Percentiles rank a stretch among this genome's conserved stretches.
Conservation (phyloP, 2,888 invertebrate species). For the Leucoma salicis region DNA sequence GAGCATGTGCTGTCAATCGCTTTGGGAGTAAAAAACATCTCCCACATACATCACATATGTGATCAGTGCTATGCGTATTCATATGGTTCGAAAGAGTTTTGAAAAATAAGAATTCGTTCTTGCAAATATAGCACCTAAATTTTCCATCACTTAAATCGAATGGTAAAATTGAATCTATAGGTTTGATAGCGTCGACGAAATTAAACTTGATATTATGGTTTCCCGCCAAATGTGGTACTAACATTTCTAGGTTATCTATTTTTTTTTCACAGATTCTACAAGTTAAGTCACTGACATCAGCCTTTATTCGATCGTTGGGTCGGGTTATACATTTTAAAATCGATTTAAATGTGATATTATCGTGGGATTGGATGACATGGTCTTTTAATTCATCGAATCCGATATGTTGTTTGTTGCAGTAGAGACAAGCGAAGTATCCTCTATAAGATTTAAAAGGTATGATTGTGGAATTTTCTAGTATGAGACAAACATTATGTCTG, state of each 20-base stretch:
- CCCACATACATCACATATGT: conserved; percentile 65
- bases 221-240: conserved; percentile 27
- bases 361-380: conserved; percentile 21
- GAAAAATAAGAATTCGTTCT: conserved; percentile 49
- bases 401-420: conserved; percentile 29
- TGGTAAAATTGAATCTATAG: conserved; percentile 27
- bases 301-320: conserved; percentile 25
- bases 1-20: conserved; percentile 25
- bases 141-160: conserved; percentile 31
- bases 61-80: conserved; percentile 62
- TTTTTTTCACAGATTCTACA: conserved; percentile 28
- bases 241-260: conserved; percentile 18
- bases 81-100: conserved; percentile 56
- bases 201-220: conserved; percentile 28
- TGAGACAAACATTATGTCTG: conserved; percentile 26
- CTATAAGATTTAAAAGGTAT: conserved; percentile 32
- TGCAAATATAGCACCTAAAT: conserved; percentile 36
- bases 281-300: conserved; percentile 27
- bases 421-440: conserved; percentile 35
- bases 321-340: conserved; percentile 25
- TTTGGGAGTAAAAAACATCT: conserved; percentile 52
- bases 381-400: conserved; percentile 24
- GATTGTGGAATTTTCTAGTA: conserved; percentile 35
- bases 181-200: conserved; percentile 20
- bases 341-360: conserved; percentile 16